These are phyloP conservation scores for Nezara viridula DNA, from an alignment of 2,888 invertebrate genomes.

Conservation along the genomic window DNA sequence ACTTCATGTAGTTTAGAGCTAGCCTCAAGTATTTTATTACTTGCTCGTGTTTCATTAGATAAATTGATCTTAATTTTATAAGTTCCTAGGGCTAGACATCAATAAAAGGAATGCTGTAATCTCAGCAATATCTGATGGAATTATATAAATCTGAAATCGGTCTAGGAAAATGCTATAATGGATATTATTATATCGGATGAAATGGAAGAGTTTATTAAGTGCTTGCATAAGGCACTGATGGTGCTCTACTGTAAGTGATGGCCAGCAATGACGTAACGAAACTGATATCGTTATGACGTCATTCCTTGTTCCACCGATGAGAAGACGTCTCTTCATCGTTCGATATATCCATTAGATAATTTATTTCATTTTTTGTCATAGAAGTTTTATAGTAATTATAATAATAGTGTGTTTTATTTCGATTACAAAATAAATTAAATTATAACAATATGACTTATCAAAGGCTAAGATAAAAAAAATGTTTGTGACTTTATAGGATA, in stretches of 20 bases:
- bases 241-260: neutral
- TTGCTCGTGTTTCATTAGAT: too few relatives aligned
- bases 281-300: neutral
- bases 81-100: neutral
- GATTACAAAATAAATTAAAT: too few relatives aligned
- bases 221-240: neutral
- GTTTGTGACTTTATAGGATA: too few relatives aligned
- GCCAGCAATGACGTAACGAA: neutral
- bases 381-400: too few relatives aligned
- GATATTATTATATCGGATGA: neutral
- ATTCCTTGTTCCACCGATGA: neutral
- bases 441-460: too few relatives aligned
- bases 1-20: too few relatives aligned
- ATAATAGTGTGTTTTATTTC: too few relatives aligned
- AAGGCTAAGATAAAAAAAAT: too few relatives aligned
- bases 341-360: neutral
- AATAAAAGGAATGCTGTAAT: neutral
- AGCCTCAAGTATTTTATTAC: too few relatives aligned
- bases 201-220: slow-evolving; percentile 14
- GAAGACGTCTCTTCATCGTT: neutral
- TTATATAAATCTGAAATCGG: neutral
- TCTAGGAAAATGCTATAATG: neutral
- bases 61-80: neutral
- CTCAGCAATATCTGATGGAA: neutral
- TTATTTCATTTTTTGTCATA: too few relatives aligned